Evolutionary conservation across 1,140 invertebrate species (phyloP), one percentile per base, ranked within the genome.

Genomic region (Drosophila sp.): DNA sequence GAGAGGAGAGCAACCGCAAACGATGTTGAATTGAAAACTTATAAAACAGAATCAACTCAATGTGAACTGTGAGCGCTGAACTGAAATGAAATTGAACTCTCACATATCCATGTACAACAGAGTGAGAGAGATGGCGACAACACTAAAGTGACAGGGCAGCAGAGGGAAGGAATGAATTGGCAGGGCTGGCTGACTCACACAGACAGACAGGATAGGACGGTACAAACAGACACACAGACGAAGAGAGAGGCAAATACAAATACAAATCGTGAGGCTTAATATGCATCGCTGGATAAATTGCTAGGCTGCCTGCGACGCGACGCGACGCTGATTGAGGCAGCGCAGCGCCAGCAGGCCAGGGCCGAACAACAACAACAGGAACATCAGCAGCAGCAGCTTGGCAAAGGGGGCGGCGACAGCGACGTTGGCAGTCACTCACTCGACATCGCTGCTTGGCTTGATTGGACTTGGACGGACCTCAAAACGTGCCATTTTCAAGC

Each of bases 261-360:
- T 89, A 86, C 82, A 87, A 87, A 87, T 89, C 82, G 82, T 87
- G 82, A 87, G 82, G 82, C 83, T 87, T 87, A 89, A 87, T 87
- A 87, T 87, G 82, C 82, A 87, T 87, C 83, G 82, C 83, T 87
- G 82, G 79, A 89, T 87, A 87, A 87, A 87, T 87, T 87, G 82
- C 82, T 89, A 71, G 83, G 79, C 84, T 76, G 78, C 74, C 71
- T 64, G 63, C 45, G 81, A 73, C 82, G 76, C 45, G 59, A 65
- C 61, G 63, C 45, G 81, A 73, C 82, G 76, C 45, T 64, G 72
- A 71, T 72, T 72, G 70, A 72, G 58, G 70, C 69, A 65, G 62
- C 51, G 61, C 66, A 59, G 14, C 46, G 41, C 63, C 57, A 50
- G 43, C 46, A 64, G 50, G 61, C 63, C 64, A 51, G 56, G 61